These are phyloP conservation scores for Chrysomela aeneicollis DNA, from an alignment of 2,888 invertebrate genomes.

Conservation along the genomic window DNA sequence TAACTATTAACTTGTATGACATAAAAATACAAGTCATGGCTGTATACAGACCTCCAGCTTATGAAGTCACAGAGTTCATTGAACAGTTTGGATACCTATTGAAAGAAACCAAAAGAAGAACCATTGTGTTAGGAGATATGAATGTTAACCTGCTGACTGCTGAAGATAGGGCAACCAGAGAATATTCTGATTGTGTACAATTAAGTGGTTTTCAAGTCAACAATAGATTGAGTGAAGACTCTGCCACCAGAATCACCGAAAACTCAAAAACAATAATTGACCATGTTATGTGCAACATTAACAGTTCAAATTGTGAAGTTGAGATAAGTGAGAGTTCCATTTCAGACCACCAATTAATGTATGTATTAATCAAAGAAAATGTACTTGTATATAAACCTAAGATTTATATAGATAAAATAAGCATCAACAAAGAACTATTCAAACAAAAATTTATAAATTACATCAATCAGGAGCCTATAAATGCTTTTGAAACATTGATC, in stretches of 20 bases:
- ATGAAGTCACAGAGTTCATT: neutral
- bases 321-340: no score
- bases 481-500: no score
- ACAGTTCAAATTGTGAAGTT: no score
- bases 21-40: conserved; percentile 2
- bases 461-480: no score
- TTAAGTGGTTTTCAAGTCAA: neutral
- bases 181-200: conserved; percentile 5
- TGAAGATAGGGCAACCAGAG: conserved; percentile 1
- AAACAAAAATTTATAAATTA: no score
- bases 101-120: neutral
- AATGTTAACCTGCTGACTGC: neutral
- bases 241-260: neutral
- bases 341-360: no score
- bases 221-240: neutral
- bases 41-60: conserved; percentile 4
- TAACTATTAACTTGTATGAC: conserved; percentile 6
- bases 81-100: neutral
- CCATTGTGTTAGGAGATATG: conserved; percentile 2
- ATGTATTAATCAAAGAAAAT: no score
- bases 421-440: no score
- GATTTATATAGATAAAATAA: no score
- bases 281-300: neutral
- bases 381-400: no score
- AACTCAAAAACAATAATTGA: conserved; percentile 2